Percentiles rank a stretch among this genome's conserved stretches.
Evolutionary conservation across 2,888 invertebrate genomes (phyloP).

Genomic region (Protonemura montana): DNA sequence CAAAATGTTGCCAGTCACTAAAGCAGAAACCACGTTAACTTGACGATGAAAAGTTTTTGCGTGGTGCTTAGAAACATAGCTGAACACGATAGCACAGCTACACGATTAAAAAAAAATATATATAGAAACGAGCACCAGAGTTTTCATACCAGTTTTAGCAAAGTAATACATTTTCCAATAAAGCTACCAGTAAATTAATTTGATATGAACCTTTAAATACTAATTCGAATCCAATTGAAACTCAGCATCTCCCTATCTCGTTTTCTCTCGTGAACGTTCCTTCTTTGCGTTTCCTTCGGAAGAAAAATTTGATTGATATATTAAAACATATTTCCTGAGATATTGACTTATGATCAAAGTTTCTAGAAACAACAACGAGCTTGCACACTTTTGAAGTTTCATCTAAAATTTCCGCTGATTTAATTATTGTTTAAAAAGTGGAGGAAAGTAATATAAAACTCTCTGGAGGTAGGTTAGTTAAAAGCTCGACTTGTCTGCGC

Average conservation of each 20-base stretch:
- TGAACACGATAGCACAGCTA: too few species aligned
- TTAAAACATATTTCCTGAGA: neutral
- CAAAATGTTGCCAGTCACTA: neutral
- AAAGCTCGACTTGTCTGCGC: conserved; percentile 9
- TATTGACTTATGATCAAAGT: conserved; percentile 12
- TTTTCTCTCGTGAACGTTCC: neutral
- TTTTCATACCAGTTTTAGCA: too few species aligned
- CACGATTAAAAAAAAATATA: too few species aligned
- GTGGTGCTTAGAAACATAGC: neutral
- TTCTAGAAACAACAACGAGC: neutral
- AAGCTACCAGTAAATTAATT: too few species aligned
- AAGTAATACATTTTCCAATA: too few species aligned
- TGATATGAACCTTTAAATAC: too few species aligned
- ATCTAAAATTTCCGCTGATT: conserved; percentile 9
- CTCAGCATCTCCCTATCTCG: too few species aligned
- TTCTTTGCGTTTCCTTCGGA: conserved; percentile 14
- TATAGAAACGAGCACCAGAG: too few species aligned
- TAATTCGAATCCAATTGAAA: too few species aligned
- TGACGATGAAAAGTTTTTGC: neutral
- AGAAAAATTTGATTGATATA: conserved; percentile 17
- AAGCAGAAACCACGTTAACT: neutral
- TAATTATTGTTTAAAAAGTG: conserved; percentile 18
- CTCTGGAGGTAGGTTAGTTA: conserved; percentile 18
- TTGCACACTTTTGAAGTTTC: neutral
- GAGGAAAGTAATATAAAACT: conserved; percentile 21